Percentiles rank a stretch among this genome's conserved stretches.
These are phyloP conservation scores for Semaprochilodus insignis DNA, from an alignment of 2,797 vertebrate genomes.

Conservation along the genomic window DNA sequence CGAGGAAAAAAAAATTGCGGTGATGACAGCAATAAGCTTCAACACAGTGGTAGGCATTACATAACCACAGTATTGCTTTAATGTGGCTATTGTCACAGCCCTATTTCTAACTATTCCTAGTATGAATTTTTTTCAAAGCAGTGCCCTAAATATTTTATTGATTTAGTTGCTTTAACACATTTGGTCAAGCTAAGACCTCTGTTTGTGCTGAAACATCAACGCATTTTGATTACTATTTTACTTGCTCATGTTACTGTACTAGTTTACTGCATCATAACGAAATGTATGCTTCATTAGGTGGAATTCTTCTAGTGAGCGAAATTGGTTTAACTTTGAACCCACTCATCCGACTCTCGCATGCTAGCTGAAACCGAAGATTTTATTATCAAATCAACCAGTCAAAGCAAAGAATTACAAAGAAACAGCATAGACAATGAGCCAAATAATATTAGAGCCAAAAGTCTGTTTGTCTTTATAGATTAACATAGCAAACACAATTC, in stretches of 20 bases:
- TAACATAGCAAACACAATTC: conserved; percentile 63
- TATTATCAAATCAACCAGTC: conserved; percentile 15
- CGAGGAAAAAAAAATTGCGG: too few relatives aligned
- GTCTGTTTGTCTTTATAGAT: conserved; percentile 43
- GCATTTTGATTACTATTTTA: neutral
- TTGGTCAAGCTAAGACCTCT: neutral
- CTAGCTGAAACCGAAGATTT: conserved; percentile 1
- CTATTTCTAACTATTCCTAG: too few relatives aligned
- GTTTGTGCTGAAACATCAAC: neutral
- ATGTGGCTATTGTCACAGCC: too few relatives aligned
- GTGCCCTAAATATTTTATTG: too few relatives aligned
- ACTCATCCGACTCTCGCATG: neutral
- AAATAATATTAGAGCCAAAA: conserved; percentile 53
- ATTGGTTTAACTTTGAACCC: conserved; percentile 7
- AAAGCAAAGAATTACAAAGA: conserved; percentile 12
- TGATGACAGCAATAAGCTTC: too few relatives aligned
- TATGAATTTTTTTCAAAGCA: neutral
- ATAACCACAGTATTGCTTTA: too few relatives aligned
- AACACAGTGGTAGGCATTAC: too few relatives aligned
- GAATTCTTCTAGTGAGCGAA: neutral
- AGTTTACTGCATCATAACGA: neutral
- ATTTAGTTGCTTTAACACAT: too few relatives aligned
- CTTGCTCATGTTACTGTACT: neutral
- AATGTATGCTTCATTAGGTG: neutral
- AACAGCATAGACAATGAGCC: conserved; percentile 37